Base-by-base conservation (phyloP, 1,140 invertebrate species). In the Cotesia chilonis region DNA sequence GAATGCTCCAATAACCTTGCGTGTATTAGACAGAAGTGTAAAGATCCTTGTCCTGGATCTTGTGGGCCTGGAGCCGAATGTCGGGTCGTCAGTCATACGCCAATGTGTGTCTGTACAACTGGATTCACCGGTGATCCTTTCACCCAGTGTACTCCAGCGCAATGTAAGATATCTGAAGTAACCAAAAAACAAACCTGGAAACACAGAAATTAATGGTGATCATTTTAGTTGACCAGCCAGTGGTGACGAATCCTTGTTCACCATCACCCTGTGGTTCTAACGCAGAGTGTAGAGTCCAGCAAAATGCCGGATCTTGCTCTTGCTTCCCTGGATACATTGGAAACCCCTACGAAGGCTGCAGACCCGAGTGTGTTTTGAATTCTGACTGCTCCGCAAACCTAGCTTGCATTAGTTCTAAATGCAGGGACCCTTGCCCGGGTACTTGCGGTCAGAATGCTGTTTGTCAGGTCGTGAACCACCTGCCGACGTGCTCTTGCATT, bases 241-340 rank as follows among this genome's bases (percentile, higher is more conserved):
- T 47, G 6, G 5, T 7, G 71, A 41, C 79, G 38, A 84, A 89
- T 71, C 92, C 94, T 68, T 94, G 93, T 79, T 88, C 89, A 76
- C 92, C 93, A 54, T 92, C 91, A 51, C 93, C 94, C 54, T 95
- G 94, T 81, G 94, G 94, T 55, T 88, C 91, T 2, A 95, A 95
- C 85, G 93, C 94, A 55, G 73, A 93, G 78, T 93, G 92, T 83
- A 90, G 91, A 86, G 94, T 95, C 84, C 90, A 90, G 70, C 93
- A 94, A 77, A 92, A 91, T 20, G 92, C 91, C 28, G 90, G 91
- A 12, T 89, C 92, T 35, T 95, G 94, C 79, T 88, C 88, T 76
- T 94, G 93, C 79, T 72, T 91, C 7, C 87, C 89, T 12, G 89
- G 90, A 69, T 94, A 90, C 77, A 87, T 90, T 68, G 93, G 92